Percentiles rank a stretch among this genome's conserved stretches.
Conservation (phyloP, 2,888 invertebrate genomes). For the Lampropteryx suffumata region DNA sequence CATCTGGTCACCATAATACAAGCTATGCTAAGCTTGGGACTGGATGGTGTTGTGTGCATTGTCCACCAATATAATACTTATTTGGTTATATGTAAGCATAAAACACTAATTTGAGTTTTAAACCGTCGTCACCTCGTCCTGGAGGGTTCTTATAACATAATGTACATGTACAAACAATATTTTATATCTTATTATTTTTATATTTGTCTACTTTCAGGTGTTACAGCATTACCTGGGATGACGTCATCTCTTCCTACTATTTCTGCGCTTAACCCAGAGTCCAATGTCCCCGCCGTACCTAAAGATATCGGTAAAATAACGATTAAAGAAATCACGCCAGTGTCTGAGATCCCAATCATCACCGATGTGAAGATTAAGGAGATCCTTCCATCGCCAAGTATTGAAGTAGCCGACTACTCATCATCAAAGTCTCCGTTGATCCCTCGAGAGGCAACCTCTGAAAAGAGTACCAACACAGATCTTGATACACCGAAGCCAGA, state of each 20-base stretch:
- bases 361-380: conserved; percentile 76
- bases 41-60: no score
- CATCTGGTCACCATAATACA: no score
- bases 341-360: conserved; percentile 71
- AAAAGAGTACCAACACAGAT: conserved; percentile 47
- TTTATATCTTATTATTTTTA: no score
- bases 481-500: conserved; percentile 46
- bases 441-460: conserved; percentile 69
- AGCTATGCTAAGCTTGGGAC: no score
- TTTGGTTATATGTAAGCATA: no score
- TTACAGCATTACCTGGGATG: conserved; percentile 60
- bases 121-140: no score
- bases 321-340: conserved; percentile 85
- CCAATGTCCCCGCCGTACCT: conserved; percentile 41
- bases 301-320: conserved; percentile 69
- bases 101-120: no score
- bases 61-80: no score
- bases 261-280: conserved; percentile 21
- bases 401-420: conserved; percentile 67
- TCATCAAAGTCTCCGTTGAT: conserved; percentile 73
- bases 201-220: conserved; percentile 50
- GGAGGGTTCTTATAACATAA: no score
- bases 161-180: no score
- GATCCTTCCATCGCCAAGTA: conserved; percentile 64
- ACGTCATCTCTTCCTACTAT: conserved; percentile 50